Percentiles rank a stretch among this genome's conserved stretches.
Conservation (phyloP, 1,140 invertebrate genomes). For the Galleria mellonella region DNA sequence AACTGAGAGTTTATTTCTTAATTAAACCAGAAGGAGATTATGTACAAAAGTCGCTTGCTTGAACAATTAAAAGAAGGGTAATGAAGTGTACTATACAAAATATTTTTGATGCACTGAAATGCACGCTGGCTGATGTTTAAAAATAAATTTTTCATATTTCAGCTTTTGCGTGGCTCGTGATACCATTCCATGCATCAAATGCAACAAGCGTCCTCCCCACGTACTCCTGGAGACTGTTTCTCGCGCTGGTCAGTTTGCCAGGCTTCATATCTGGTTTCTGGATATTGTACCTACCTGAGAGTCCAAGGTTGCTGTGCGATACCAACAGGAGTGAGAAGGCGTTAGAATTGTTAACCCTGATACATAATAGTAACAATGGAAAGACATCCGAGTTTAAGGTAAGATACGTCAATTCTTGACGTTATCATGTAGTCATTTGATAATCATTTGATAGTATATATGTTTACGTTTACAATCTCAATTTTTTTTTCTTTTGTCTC, state of each 20-base stretch:
- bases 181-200: slow-evolving; percentile 73
- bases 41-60: too few species aligned
- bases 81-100: too few species aligned
- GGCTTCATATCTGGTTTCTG: slow-evolving; percentile 75
- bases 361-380: slow-evolving; percentile 77
- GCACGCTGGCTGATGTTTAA: too few species aligned
- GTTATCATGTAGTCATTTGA: too few species aligned
- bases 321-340: slow-evolving; percentile 78
- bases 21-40: too few species aligned
- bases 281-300: slow-evolving; percentile 80
- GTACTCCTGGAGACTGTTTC: slow-evolving; percentile 80
- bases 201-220: slow-evolving; percentile 46
- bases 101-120: too few species aligned
- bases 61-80: too few species aligned
- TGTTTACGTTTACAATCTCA: too few species aligned
- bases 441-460: too few species aligned
- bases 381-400: slow-evolving; percentile 44
- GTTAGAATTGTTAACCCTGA: slow-evolving; percentile 75
- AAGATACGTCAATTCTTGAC: too few species aligned
- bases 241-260: slow-evolving; percentile 75
- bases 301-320: slow-evolving; percentile 82
- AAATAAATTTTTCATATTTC: slow-evolving; percentile 13
- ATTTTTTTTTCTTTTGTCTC: too few species aligned
- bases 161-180: slow-evolving; percentile 80
- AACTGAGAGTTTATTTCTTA: too few species aligned